Base-by-base conservation (phyloP, 1,140 invertebrate genomes). In the Listronotus bonariensis region DNA sequence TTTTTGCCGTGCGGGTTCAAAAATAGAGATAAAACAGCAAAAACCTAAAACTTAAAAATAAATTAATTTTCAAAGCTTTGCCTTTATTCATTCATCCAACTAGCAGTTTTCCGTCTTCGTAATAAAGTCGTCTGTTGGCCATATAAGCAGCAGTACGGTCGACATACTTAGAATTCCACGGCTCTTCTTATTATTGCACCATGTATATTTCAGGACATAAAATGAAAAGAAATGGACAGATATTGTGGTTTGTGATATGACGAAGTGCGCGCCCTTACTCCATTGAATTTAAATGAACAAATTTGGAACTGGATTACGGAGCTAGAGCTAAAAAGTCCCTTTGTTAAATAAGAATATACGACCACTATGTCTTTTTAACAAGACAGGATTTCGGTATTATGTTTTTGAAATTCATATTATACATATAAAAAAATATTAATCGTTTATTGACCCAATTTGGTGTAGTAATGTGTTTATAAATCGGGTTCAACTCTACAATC, bases 151-250 rank as follows among this genome's bases (percentile, higher is more conserved):
- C 52, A 36, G 34, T 48, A 63, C 51, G 31, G 62, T 43, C 61
- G 67, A 65, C 70, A 74, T 74, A 68, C 68, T 68, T 65, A 46
- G 65, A 56, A 74, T 74, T 69, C 72, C 68, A 62, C 48, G 55
- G 58, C 64, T 62, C 57, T 51, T 55, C 63, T 74, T 70, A 74
- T 72, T 72, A 65, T 72, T 74, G 65, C 68, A 70, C 71, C 69
- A 74, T 72, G 71, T 74, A 71, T 74, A 72, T 74, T 70, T 74
- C 67, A 66, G 69, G 63, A 71, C 65, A 71, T 71, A 71, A 71
- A 71, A 60, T 65, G 63, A 56, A 56, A 63, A 62, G 58, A 68
- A 69, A 69, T 65, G 69, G 69, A 68, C 67, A 63, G 69, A 68
- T 73, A 73, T 73, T 71, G 58, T 71, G 70, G 68, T 57, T 55